Conservation (phyloP, 2,797 vertebrate species). For the Anomalospiza imberbis region DNA sequence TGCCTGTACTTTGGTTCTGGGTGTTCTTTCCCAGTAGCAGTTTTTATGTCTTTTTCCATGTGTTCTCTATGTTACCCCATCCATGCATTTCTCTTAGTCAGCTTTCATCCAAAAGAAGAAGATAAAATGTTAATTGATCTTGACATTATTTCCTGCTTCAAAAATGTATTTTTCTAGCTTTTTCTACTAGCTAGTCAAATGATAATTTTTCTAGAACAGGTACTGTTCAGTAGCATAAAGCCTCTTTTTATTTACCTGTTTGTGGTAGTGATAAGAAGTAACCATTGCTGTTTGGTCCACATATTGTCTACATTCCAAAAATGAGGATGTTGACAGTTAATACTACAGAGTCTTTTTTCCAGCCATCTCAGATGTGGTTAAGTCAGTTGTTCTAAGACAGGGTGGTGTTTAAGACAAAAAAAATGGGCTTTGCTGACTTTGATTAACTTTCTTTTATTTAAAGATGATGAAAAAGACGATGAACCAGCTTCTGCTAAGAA, state of each 20-base stretch:
- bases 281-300: background rate
- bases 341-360: background rate
- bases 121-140: background rate
- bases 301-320: background rate
- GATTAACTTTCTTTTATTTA: slow-evolving; percentile 66
- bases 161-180: background rate
- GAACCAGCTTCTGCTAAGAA: slow-evolving; percentile 79
- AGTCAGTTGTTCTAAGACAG: background rate
- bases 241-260: background rate
- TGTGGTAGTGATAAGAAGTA: background rate
- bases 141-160: background rate
- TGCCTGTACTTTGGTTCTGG: background rate
- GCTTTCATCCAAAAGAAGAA: background rate
- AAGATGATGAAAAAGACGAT: slow-evolving; percentile 83
- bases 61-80: background rate
- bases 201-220: background rate
- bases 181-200: background rate
- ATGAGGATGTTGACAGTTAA: background rate
- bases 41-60: background rate
- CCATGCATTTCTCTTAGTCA: background rate
- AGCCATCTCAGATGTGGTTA: background rate
- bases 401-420: background rate
- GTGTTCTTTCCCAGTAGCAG: background rate
- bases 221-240: background rate
- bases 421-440: background rate